Evolutionary conservation across 2,113 vertebrate genomes (phyloP), one percentile per base, ranked within the genome.

Genomic region (Maccullochella peelii): DNA sequence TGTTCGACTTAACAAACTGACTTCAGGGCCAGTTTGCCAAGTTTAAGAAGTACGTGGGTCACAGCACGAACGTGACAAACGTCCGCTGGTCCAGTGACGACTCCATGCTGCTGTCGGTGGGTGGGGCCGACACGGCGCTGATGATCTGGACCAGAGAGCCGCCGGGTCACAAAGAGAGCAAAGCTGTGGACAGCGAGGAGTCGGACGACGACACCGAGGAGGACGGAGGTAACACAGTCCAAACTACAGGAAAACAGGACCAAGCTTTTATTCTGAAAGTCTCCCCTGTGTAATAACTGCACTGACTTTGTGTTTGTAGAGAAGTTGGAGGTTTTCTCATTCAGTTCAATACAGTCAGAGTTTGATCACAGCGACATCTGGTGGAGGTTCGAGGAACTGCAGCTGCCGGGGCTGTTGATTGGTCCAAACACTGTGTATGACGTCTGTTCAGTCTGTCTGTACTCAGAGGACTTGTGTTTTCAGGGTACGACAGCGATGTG

Each of bases 401-500:
- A 42, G 38, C 21, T 15, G 58, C 3, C 0, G 11, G 2, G 61
- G 33, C 38, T 44, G 9, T 10, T 23, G 62, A 36, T 23, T 42
- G 62, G 23, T 44, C 23, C 23, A 66, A 44, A n/a, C 18, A 2
- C 61, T 23, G 10, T 65, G 61, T 21, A 1, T 61, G 9, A 21
- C 9, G 52, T 61, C 25, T 2, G 25, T 30, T 58, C 42, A 14
- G 42, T 44, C 44, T 47, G 12, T 14, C 44, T 15, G 44, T 47
- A 47, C 57, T 27, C 25, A 58, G 57, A 27, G 54, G 57, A 50
- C 50, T 52, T 14, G 8, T 66, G 57, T 65, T 54, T 81, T 62
- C 94, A 99, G 98, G 98, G 25, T 99, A 99, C 38, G 98, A 99
- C 94, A 99, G 98, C 12, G 98, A 99, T 3, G 97, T 99, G 42